Percentiles rank a stretch among this genome's conserved stretches.
Evolutionary conservation across 2,113 vertebrate genomes (phyloP).

Genomic region (Loxodonta africana): DNA sequence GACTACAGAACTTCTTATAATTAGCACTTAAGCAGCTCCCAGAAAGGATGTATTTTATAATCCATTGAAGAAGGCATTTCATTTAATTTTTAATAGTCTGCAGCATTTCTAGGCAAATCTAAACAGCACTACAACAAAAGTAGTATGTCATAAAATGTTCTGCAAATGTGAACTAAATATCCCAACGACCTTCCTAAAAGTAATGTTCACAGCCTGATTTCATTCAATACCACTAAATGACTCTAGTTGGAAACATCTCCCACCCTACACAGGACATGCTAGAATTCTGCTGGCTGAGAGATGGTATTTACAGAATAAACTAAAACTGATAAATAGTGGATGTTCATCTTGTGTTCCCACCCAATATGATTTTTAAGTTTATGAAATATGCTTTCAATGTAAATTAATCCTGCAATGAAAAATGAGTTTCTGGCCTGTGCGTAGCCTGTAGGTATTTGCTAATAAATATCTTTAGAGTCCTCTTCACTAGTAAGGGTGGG

Average conservation of each 20-base stretch:
- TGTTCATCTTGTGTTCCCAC: background rate
- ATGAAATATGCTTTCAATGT: conserved; percentile 44
- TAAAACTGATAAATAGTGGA: conserved; percentile 22
- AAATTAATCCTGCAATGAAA: conserved; percentile 33
- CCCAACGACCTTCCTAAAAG: background rate
- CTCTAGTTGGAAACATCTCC: background rate
- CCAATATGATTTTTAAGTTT: background rate
- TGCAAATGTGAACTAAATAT: conserved; percentile 49
- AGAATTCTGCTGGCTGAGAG: background rate
- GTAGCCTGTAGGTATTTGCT: background rate
- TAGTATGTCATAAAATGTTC: conserved; percentile 31
- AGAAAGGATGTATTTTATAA: conserved; percentile 43
- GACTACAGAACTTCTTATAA: conserved; percentile 46
- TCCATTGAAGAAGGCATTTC: conserved; percentile 47
- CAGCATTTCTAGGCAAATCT: conserved; percentile 55
- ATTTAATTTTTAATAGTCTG: conserved; percentile 61
- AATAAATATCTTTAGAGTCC: background rate
- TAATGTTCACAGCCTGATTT: background rate
- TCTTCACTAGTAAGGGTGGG: background rate
- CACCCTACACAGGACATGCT: background rate
- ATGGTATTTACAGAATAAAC: background rate
- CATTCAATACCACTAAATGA: background rate
- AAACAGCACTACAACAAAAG: conserved; percentile 47
- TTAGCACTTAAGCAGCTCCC: conserved; percentile 20
- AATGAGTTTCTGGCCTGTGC: background rate